Conservation (phyloP, 2,113 vertebrate genomes). For the Microtus montanus region DNA sequence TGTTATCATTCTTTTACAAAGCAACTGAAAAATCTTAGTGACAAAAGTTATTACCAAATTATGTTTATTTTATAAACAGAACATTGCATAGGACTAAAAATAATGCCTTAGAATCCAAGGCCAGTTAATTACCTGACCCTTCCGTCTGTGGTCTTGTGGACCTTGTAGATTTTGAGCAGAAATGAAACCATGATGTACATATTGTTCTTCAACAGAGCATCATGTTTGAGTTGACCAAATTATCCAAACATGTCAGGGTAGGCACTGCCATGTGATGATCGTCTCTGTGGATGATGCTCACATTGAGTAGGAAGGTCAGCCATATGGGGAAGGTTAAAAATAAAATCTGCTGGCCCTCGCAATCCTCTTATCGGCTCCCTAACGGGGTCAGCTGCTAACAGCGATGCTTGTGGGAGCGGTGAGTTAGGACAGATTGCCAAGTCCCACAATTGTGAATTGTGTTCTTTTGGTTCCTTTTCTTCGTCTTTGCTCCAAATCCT, state of each 20-base stretch:
- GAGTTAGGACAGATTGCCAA: constrained; percentile 65
- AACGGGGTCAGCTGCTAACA: constrained; percentile 74
- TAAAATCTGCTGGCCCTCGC: constrained; percentile 77
- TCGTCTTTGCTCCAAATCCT: constrained; percentile 60
- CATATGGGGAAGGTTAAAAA: constrained; percentile 77
- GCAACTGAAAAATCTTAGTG: constrained; percentile 21
- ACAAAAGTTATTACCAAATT: constrained; percentile 10
- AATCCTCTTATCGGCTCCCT: constrained; percentile 75
- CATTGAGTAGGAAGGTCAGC: constrained; percentile 71
- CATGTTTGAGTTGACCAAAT: constrained; percentile 67
- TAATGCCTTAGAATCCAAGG: background rate
- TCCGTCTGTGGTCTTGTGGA: background rate
- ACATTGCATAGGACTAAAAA: background rate
- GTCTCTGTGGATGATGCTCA: constrained; percentile 68
- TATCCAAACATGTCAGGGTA: constrained; percentile 71
- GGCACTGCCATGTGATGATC: constrained; percentile 64
- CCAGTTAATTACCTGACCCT: constrained; percentile 1
- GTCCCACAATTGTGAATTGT: constrained; percentile 64
- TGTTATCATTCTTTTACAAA: constrained; percentile 9
- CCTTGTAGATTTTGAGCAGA: constrained; percentile 29
- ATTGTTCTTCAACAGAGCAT: constrained; percentile 72
- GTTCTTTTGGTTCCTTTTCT: constrained; percentile 37
- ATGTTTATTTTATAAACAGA: background rate
- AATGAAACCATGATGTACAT: constrained; percentile 31
- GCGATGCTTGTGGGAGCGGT: constrained; percentile 44